A percentile compares a stretch with the other conserved stretches of the same genome.
phyloP scores from a whole-genome alignment of 2,113 vertebrate genomes.

The Sprattus sprattus region DNA sequence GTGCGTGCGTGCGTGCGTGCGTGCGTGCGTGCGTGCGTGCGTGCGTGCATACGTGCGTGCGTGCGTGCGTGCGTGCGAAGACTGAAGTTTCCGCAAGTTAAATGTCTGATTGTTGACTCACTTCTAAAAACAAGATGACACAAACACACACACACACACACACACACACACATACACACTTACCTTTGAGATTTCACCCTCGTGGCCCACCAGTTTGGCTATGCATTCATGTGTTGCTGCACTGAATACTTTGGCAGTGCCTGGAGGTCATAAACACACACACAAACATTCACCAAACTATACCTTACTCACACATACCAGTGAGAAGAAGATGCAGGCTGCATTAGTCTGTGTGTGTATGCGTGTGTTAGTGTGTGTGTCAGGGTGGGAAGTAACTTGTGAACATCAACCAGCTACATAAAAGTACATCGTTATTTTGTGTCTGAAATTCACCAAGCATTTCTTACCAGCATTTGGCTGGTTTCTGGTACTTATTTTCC shows the following conservation, averaged over 20 bases:
- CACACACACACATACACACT: slow-evolving; percentile 28
- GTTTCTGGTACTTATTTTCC: no score
- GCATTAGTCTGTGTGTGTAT: no score
- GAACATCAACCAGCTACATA: no score
- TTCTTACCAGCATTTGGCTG: no score
- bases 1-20: slow-evolving; percentile 16
- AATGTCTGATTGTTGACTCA: no score
- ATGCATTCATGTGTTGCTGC: slow-evolving; percentile 79
- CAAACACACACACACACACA: not conserved
- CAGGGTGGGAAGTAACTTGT: no score
- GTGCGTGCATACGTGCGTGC: not conserved
- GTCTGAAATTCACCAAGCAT: no score
- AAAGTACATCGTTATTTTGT: no score
- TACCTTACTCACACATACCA: no score
- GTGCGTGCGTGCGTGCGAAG: slow-evolving; percentile 15
- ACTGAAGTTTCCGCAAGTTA: not conserved
- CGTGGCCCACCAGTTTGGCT: slow-evolving; percentile 82
- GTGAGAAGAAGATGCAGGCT: no score
- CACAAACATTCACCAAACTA: not conserved
- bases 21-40: not conserved
- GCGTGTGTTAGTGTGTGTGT: no score
- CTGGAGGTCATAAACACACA: slow-evolving; percentile 61
- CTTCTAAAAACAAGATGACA: no score
- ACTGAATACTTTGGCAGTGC: slow-evolving; percentile 82
- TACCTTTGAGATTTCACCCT: slow-evolving; percentile 92